These are phyloP conservation scores for Nyctibius bracteatus DNA, from an alignment of 2,113 vertebrate genomes.

Conservation along the genomic window DNA sequence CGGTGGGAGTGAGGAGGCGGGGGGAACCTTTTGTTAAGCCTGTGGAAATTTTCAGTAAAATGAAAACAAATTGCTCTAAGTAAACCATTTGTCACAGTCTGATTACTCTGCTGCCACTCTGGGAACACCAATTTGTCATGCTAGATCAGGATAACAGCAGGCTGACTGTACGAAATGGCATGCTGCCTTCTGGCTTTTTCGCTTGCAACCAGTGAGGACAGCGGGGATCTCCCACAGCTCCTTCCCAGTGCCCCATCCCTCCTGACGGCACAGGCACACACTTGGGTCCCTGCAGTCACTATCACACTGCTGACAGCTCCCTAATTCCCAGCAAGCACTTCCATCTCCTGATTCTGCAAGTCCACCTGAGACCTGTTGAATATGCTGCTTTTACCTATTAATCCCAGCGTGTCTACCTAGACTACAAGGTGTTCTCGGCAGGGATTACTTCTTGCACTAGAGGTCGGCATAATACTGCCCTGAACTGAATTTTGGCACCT, in stretches of 20 bases:
- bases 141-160: constrained; percentile 76
- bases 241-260: background rate
- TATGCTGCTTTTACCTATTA: background rate
- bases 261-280: background rate
- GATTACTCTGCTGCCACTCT: constrained; percentile 79
- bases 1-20: background rate
- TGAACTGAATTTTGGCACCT: background rate
- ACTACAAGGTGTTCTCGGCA: rapidly evolving
- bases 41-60: constrained; percentile 77
- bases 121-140: constrained; percentile 82
- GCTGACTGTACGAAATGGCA: constrained; percentile 68
- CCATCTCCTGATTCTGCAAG: background rate
- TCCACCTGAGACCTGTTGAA: background rate
- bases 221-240: background rate
- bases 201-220: background rate
- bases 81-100: constrained; percentile 85
- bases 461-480: background rate
- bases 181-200: constrained; percentile 55
- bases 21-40: constrained; percentile 60
- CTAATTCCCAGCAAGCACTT: background rate
- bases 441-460: background rate
- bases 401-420: rapidly evolving
- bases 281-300: too few species aligned
- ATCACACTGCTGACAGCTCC: rapidly evolving
- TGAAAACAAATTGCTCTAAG: constrained; percentile 84